Evolutionary conservation across 2,113 vertebrate genomes (phyloP).

Genomic region (Ptyas mucosa): DNA sequence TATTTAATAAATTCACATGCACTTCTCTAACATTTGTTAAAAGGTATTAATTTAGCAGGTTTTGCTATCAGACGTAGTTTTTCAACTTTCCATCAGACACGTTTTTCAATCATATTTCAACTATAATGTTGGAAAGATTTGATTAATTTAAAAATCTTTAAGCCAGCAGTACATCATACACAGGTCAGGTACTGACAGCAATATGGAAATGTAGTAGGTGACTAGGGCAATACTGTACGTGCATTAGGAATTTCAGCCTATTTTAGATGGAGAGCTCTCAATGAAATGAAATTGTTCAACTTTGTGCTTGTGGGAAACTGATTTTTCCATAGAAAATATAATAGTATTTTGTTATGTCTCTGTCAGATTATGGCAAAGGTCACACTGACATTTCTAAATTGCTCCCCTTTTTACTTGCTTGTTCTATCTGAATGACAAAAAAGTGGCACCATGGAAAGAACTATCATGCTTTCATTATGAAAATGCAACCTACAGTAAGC

Average conservation of each 20-base stretch:
- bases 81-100: neutral
- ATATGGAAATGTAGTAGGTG: neutral
- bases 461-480: neutral
- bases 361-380: neutral
- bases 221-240: neutral
- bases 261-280: neutral
- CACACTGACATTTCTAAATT: slow-evolving; percentile 14
- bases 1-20: neutral
- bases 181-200: neutral
- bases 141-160: neutral
- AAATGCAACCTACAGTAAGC: neutral
- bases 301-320: neutral
- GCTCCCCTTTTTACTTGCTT: neutral
- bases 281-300: neutral
- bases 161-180: neutral
- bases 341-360: slow-evolving; percentile 9
- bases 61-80: neutral
- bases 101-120: neutral
- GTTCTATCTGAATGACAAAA: neutral
- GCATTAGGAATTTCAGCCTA: neutral
- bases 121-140: neutral
- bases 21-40: neutral
- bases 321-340: neutral
- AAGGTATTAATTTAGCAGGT: neutral
- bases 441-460: neutral